These are phyloP conservation scores for Mormyrus iriodes DNA, from an alignment of 2,113 vertebrate species.

Conservation along the genomic window DNA sequence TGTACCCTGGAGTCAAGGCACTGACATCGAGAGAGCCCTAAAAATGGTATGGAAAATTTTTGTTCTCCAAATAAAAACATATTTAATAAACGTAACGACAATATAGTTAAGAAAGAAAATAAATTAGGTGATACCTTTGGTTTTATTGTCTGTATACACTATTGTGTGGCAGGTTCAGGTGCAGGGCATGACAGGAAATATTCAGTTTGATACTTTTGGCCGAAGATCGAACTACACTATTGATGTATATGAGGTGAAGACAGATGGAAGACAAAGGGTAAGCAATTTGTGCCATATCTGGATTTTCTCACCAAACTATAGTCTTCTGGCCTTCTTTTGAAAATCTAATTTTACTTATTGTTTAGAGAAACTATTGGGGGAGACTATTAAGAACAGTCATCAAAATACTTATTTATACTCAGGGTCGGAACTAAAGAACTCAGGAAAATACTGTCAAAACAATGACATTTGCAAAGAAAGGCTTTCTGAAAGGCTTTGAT, in stretches of 20 bases:
- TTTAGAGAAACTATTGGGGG: neutral
- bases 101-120: neutral
- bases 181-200: slow-evolving; percentile 96
- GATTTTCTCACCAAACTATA: neutral
- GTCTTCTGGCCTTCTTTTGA: neutral
- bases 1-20: slow-evolving; percentile 98
- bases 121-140: neutral
- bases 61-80: neutral
- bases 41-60: slow-evolving; percentile 77
- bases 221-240: slow-evolving; percentile 93
- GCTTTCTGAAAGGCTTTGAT: neutral
- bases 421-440: neutral
- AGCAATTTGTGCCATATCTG: neutral
- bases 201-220: slow-evolving; percentile 95
- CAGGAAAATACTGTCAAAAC: neutral
- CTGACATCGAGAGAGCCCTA: slow-evolving; percentile 93
- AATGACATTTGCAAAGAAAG: neutral
- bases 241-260: slow-evolving; percentile 92
- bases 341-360: neutral
- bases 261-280: slow-evolving; percentile 31
- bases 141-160: slow-evolving; percentile 35
- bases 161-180: slow-evolving; percentile 78
- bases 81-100: neutral
- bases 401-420: neutral
- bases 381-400: neutral